Evolutionary conservation across 1,140 invertebrate species (phyloP).

Genomic region (Macrosteles quadrilineatus): DNA sequence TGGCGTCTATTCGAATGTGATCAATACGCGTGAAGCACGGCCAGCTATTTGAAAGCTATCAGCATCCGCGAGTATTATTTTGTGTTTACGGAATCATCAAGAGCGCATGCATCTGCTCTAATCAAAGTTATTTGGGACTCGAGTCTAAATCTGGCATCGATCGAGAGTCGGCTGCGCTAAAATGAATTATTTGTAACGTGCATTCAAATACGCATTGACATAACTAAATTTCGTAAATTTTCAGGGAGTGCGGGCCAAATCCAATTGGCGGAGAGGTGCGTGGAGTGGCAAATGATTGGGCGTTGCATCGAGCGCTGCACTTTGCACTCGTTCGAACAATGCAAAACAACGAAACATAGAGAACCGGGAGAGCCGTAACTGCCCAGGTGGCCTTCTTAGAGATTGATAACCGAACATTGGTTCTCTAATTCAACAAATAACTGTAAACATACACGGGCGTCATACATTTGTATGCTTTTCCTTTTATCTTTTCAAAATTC

Average conservation of each 20-base stretch:
- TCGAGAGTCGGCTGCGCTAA: background rate
- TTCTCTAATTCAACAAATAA: too few relatives aligned
- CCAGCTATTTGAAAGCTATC: slow-evolving; percentile 2
- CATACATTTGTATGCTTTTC: too few relatives aligned
- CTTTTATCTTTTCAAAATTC: too few relatives aligned
- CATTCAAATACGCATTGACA: slow-evolving; percentile 23
- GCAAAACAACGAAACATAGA: background rate
- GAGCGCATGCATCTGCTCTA: slow-evolving; percentile 11
- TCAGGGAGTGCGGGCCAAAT: background rate
- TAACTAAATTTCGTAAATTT: slow-evolving; percentile 19
- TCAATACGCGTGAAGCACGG: slow-evolving; percentile 2
- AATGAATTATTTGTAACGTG: slow-evolving; percentile 27
- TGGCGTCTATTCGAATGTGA: slow-evolving; percentile 3
- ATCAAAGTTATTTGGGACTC: slow-evolving; percentile 19
- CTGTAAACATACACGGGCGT: too few relatives aligned
- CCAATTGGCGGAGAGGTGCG: background rate
- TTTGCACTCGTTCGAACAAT: slow-evolving; percentile 10
- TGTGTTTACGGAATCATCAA: slow-evolving; percentile 21
- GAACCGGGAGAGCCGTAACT: too few relatives aligned
- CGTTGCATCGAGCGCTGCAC: background rate
- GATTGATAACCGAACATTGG: too few relatives aligned
- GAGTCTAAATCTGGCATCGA: background rate
- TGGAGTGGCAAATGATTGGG: background rate
- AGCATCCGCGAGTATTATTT: slow-evolving; percentile 19
- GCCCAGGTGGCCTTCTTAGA: too few relatives aligned